Evolutionary conservation across 1,140 invertebrate species (phyloP), one percentile per base, ranked within the genome.

Genomic region (Bombus sibiricus): DNA sequence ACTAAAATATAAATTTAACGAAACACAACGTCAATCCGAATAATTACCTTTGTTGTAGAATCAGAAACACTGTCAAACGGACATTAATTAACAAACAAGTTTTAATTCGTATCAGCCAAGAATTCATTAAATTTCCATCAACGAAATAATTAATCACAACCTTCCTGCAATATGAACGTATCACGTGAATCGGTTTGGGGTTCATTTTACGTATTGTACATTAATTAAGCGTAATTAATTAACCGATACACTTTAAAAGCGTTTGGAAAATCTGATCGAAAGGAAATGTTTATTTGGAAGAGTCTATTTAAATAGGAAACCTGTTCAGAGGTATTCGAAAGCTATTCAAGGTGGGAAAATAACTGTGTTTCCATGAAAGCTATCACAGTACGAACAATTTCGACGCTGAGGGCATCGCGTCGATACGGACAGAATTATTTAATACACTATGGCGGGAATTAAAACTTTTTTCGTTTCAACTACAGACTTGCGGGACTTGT

Each of bases 381-480:
- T 53, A 41, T 34, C 22, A 2, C 39, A 10, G 34, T 37, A 32
- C 22, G 37, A 66, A 68, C 62, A 69, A 83, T 83, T 76, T 57
- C 41, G 4, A 32, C n/a, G 37, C 32, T 59, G 2, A 15, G 25
- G 37, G 59, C 57, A 6, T 25, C 32, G 32, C 9, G 59, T 25
- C 62, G 32, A 71, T 62, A 59, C 81, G 34, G 25, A 34, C 34
- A 15, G 43, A 75, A 81, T 81, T 81, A 75, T 81, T 85, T 85
- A 85, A 88, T 82, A 85, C 72, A 82, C 62, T 73, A 71, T 68
- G 69, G 41, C n/a, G 76, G 77, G 88, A 91, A 92, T 92, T 92
- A 88, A 92, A 89, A 91, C 80, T 91, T 92, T 92, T 34, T 69
- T 53, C 69, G 34, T 47, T 43, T 18, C 41, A 34, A 15, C n/a